Evolutionary conservation across 2,113 vertebrate genomes (phyloP), one percentile per base, ranked within the genome.

Genomic region (Hippolais icterina): DNA sequence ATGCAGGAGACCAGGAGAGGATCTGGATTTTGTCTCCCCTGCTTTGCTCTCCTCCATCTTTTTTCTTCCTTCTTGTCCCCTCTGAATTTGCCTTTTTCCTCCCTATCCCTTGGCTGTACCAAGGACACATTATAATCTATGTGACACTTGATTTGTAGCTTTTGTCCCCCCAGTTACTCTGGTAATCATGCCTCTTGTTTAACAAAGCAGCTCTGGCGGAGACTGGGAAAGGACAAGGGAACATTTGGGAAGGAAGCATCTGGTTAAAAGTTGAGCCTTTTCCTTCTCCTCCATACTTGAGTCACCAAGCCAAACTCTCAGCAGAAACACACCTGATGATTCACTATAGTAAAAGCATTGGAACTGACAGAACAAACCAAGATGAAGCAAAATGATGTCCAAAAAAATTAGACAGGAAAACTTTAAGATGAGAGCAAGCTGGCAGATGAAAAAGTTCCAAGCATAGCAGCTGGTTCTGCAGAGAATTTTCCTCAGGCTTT

Each of bases 21-120:
- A 78, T 92, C 94, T 95, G 94, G 92, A 83, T 78, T 94, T 94
- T 60, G 68, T 96, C 90, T 93, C 60, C 71, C 28, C 37, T 79
- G 65, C 72, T 92, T 89, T 82, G 76, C 65, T 87, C 37, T 39
- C 29, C 64, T 53, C 60, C 68, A 75, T 53, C 35, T 78, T 89
- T 94, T 77, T 77, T 70, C 54, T 83, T 82, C 46, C 10, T 77
- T 44, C 68, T 83, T 19, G n/a, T 81, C 44, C 74, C 31, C 31
- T 68, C 83, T 84, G 76, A 86, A 68, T 70, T 64, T 90, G 64
- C 17, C 33, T 81, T 97, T 87, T 84, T 57, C 83, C 79, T 96
- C 90, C 86, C 69, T 90, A 59, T 90, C 68, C 83, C 35, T 76
- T 78, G 80, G 85, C 49, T 75, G 83, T 89, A 77, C 52, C 65